Conservation (phyloP, 2,113 vertebrate species). For the Phalacrocorax carbo region DNA sequence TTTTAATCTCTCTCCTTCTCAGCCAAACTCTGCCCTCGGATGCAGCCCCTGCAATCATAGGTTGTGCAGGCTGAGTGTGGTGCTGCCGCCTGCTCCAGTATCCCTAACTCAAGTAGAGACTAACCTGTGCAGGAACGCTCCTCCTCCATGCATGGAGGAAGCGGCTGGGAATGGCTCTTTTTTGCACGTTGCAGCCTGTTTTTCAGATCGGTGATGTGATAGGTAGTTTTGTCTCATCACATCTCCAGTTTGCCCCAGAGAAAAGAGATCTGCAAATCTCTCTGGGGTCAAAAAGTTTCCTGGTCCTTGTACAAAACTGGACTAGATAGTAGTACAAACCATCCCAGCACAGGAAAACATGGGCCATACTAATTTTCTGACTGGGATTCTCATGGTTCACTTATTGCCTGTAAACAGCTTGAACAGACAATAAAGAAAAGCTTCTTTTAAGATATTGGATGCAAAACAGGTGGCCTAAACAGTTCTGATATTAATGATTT, state of each 20-base stretch:
- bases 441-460: not conserved
- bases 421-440: not conserved
- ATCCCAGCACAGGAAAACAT: not conserved
- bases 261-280: not conserved
- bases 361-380: not conserved
- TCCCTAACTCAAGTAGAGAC: not conserved
- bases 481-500: not conserved
- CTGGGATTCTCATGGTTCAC: not conserved
- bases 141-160: accelerated
- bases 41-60: not conserved
- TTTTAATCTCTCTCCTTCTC: not conserved
- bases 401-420: not conserved
- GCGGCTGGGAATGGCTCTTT: accelerated
- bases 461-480: not conserved
- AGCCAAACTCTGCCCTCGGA: not conserved
- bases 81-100: not conserved
- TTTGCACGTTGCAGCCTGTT: accelerated
- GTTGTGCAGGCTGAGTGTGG: not conserved
- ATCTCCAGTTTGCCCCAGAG: not conserved
- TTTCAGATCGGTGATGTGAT: not conserved
- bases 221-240: not conserved
- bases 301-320: not conserved
- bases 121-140: not conserved
- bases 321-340: not conserved
- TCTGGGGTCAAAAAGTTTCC: not conserved